Evolutionary conservation across 2,888 invertebrate species (phyloP), one percentile per base, ranked within the genome.

Genomic region (Nomada goodeniana): DNA sequence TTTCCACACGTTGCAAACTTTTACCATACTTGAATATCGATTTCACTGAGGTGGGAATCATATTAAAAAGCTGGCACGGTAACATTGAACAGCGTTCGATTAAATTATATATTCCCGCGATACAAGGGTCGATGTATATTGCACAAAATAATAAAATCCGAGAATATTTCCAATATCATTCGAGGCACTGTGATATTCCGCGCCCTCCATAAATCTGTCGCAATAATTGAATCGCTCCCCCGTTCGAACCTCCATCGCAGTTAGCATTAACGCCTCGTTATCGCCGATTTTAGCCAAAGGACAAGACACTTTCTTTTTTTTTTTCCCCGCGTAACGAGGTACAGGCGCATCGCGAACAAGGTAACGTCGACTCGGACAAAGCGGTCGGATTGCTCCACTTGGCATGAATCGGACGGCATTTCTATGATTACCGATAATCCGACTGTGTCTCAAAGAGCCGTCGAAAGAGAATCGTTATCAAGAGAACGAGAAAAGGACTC

Each of bases 341-440:
- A 59, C 29, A 65, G 60, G 50, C 20, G 26, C 18, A n/a, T 18
- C 52, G 36, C 2, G 15, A 55, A 76, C 44, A 60, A 76, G 65
- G 71, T 77, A 63, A 47, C 64, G 55, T 23, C 59, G 64, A 3
- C 50, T 13, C 1, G 55, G 50, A 61, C 72, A 72, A 80, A 78
- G 78, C 72, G 42, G 57, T 15, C 47, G 61, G 53, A 79, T 73
- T 73, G 68, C 72, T 78, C 59, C 61, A 29, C 52, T 68, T 63
- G 64, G 57, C 73, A 69, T 63, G 79, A 81, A 78, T 81, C 64
- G 59, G 57, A n/a, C 70, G 60, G 68, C 57, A 59, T 76, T 75
- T 69, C 63, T 68, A 65, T 61, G 72, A 80, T 82, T 80, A 80
- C 71, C 76, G 80, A 80, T 82, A 83, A 81, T 81, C 81, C 76